phyloP scores from a whole-genome alignment of 2,797 vertebrate genomes.

The Melanogrammus aeglefinus region DNA sequence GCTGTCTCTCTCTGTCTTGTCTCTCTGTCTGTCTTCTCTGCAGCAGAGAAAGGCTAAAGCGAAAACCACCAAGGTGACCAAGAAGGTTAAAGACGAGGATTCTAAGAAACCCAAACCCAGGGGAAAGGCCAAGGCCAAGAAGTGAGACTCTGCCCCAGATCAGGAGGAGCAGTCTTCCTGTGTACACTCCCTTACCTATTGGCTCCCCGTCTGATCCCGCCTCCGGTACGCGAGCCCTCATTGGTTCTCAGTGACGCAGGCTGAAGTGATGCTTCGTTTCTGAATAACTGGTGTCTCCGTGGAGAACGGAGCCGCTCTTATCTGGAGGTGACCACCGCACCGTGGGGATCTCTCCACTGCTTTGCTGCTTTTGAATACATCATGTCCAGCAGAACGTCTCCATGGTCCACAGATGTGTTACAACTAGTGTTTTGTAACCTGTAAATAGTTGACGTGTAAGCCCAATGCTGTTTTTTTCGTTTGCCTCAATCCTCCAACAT shows the following conservation, averaged over 20 bases:
- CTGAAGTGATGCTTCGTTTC: neutral
- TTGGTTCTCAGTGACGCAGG: neutral
- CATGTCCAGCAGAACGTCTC: neutral
- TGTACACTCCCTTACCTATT: neutral
- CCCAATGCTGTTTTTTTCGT: neutral
- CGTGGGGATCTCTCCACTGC: neutral
- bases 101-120: slow-evolving; percentile 83
- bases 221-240: neutral
- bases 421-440: slow-evolving; percentile 26
- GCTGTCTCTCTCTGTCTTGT: no score
- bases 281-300: neutral
- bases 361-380: neutral
- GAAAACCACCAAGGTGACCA: slow-evolving; percentile 78
- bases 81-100: slow-evolving; percentile 77
- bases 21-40: slow-evolving; percentile 17
- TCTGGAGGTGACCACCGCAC: neutral
- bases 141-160: slow-evolving; percentile 40
- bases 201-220: neutral
- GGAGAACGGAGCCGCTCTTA: neutral
- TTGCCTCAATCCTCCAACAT: neutral
- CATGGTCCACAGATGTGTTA: neutral
- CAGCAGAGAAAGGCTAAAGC: slow-evolving; percentile 80
- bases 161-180: neutral
- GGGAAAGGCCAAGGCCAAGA: slow-evolving; percentile 59
- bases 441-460: slow-evolving; percentile 57